phyloP scores from a whole-genome alignment of 2,888 invertebrate genomes.

The Drosophila infuscata region DNA sequence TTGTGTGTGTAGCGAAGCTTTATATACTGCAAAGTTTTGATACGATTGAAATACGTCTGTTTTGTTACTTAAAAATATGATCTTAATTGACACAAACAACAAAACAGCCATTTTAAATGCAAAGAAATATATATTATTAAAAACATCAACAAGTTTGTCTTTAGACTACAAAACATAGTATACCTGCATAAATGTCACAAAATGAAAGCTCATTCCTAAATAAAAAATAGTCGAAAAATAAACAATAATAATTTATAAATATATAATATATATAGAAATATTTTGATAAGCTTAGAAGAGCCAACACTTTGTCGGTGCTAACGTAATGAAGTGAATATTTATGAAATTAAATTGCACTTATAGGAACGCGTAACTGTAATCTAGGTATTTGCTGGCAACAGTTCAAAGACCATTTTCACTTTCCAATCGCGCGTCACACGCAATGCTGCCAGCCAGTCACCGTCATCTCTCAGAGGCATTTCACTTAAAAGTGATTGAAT shows the following conservation, averaged over 20 bases:
- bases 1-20: neutral
- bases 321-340: neutral
- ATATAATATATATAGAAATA: neutral
- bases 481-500: constrained; percentile 68
- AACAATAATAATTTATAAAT: neutral
- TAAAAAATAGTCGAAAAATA: neutral
- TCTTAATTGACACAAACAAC: constrained; percentile 11
- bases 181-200: neutral
- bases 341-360: neutral
- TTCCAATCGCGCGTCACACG: constrained; percentile 52
- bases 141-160: constrained; percentile 1
- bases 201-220: neutral
- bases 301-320: neutral
- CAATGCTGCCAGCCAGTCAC: constrained; percentile 26
- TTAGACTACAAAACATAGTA: neutral
- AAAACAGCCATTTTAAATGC: neutral
- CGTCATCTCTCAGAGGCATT: constrained; percentile 49
- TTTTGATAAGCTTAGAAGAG: neutral
- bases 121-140: neutral
- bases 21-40: constrained; percentile 8
- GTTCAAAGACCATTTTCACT: constrained; percentile 54
- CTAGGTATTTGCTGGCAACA: constrained; percentile 22
- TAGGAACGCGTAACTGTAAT: neutral
- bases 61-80: constrained; percentile 10
- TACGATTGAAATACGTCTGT: neutral